Evolutionary conservation across 2,797 vertebrate species (phyloP).

Genomic region (Catostomus latipinnis): DNA sequence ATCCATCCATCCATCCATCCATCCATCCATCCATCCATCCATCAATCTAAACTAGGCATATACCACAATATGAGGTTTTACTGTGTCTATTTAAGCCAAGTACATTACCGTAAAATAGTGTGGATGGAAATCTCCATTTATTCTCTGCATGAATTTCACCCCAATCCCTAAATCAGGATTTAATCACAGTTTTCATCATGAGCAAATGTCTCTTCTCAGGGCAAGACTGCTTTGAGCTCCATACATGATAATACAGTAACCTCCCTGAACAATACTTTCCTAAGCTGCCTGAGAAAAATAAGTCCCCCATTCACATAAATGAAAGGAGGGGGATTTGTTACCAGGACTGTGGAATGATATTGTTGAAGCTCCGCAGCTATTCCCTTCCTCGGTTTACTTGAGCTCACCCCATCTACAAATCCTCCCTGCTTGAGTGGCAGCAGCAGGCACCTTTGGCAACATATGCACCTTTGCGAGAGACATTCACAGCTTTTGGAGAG

Average conservation of each 20-base stretch:
- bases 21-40: too few relatives aligned
- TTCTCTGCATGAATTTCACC: slow-evolving; percentile 41
- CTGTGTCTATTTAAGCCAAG: slow-evolving; percentile 15
- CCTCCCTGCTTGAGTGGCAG: slow-evolving; percentile 45
- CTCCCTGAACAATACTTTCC: slow-evolving; percentile 70
- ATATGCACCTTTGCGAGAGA: slow-evolving; percentile 46
- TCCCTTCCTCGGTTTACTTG: slow-evolving; percentile 40
- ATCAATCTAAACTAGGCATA: too few relatives aligned
- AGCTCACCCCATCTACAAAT: slow-evolving; percentile 44
- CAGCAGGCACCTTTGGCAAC: slow-evolving; percentile 34
- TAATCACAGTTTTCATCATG: slow-evolving; percentile 47
- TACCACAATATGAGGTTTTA: neutral
- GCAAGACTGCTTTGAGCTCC: slow-evolving; percentile 58
- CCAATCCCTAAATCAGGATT: slow-evolving; percentile 44
- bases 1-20: too few relatives aligned
- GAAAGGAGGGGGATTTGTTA: slow-evolving; percentile 54
- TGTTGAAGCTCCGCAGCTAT: neutral
- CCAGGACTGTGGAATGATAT: too few relatives aligned
- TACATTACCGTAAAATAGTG: neutral
- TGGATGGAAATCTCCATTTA: slow-evolving; percentile 40
- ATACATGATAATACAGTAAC: slow-evolving; percentile 71
- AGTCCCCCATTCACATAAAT: slow-evolving; percentile 71
- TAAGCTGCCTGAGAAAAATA: slow-evolving; percentile 77
- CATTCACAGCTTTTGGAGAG: slow-evolving; percentile 48
- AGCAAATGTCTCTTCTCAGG: slow-evolving; percentile 32